phyloP scores from a whole-genome alignment of 2,113 vertebrate species.

The Heloderma charlesbogerti region DNA sequence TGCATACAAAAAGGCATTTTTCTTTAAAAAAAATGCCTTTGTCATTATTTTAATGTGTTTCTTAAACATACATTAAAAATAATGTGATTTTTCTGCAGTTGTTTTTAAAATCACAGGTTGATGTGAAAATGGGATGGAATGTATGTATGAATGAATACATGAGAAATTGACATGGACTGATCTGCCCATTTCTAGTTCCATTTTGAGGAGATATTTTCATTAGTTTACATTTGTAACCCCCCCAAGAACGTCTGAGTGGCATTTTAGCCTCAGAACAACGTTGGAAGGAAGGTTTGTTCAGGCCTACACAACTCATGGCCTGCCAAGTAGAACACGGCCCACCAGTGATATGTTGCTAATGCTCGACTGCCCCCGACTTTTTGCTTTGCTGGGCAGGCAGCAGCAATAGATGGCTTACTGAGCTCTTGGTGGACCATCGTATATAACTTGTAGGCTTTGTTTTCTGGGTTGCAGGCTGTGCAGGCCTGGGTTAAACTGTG shows the following conservation, averaged over 20 bases:
- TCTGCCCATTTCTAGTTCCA: neutral
- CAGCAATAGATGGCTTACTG: neutral
- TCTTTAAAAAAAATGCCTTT: too few species aligned
- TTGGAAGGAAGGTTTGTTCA: neutral
- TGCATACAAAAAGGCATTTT: neutral
- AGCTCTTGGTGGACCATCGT: neutral
- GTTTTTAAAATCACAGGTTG: neutral
- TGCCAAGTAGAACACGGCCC: neutral
- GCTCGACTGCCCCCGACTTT: neutral
- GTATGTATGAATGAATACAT: neutral
- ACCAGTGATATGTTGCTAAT: neutral
- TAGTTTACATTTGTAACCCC: neutral
- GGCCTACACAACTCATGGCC: neutral
- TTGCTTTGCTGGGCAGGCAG: neutral
- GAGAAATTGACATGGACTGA: neutral
- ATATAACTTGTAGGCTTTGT: neutral
- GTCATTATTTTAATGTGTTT: too few species aligned
- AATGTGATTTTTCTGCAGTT: neutral
- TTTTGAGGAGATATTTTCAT: neutral
- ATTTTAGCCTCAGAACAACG: neutral
- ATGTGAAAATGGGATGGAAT: neutral
- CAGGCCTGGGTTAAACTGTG: neutral
- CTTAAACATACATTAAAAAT: neutral
- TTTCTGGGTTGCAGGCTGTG: neutral
- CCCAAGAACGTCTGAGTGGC: neutral